Conservation (phyloP, 2,888 invertebrate genomes). For the Tipula lateralis region DNA sequence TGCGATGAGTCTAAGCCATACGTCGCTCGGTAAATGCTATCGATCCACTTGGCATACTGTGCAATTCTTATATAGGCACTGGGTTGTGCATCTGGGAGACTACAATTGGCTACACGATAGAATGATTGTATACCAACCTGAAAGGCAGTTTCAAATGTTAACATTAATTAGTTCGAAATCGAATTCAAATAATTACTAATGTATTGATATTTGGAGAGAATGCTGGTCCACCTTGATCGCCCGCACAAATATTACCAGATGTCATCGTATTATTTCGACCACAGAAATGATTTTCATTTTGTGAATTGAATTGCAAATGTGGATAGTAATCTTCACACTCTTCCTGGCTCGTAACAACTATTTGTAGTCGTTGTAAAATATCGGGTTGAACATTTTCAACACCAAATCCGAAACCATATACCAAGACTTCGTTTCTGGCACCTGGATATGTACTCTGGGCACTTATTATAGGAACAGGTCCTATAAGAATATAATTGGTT, state of each 20-base stretch:
- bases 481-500: not conserved
- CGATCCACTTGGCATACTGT: no score
- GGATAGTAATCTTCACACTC: not conserved
- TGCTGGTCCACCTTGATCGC: not conserved
- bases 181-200: not conserved
- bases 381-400: not conserved
- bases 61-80: no score
- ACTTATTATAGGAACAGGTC: not conserved
- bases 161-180: no score
- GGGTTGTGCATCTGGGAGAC: not conserved
- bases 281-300: not conserved
- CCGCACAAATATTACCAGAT: not conserved
- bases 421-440: not conserved
- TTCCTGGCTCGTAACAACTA: not conserved
- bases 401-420: not conserved
- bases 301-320: not conserved
- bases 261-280: not conserved
- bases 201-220: not conserved
- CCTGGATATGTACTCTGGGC: not conserved
- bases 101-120: not conserved
- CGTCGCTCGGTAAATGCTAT: no score
- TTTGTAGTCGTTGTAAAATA: not conserved
- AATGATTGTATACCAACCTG: not conserved
- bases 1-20: no score
- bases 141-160: no score